Base-by-base conservation (phyloP, 2,888 invertebrate species). In the Tiliacea aurago region DNA sequence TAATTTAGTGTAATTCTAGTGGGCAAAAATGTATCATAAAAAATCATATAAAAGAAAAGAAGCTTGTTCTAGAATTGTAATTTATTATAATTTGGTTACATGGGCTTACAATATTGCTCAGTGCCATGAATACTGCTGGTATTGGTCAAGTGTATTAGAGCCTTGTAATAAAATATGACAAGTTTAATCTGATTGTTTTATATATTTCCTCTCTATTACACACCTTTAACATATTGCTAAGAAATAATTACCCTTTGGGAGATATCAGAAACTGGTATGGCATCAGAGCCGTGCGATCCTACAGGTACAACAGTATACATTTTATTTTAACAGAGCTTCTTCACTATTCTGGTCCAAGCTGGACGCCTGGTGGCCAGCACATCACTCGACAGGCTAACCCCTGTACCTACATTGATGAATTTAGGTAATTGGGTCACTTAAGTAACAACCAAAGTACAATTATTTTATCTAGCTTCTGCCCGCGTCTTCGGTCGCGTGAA, bases 101-200 rank as follows among this genome's bases (percentile, higher is more conserved):
- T 73, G 83, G 70, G 61, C 80, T 76, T 68, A 59, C 20, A 66
- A 73, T 76, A 71, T 70, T 79, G 80, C 78, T 86, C 77, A 81
- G 78, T 86, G 84, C 85, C 82, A 84, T 84, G 73, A 81, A 74
- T 78, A 79, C 62, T 70, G 65, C 43, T 73, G 78, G 61, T 82
- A 82, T 84, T 56, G 33, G 56, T 37, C n/a, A 56, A 68, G 64
- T 79, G 55, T 84, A 65, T 51, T 37, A 76, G 45, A 84, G 73
- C 49, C 77, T 76, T 76, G 67, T 71, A 85, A 84, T 85, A 79
- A 84, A 78, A 72, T 70, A 77, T 76, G 65, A 63, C 43, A 73
- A 81, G 45, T 66, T 70, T 56, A 64, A 58, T 53, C 18, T 0
- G 15, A 37, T 58, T 47, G 67, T 67, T 81, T 62, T 61, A 23